A percentile compares a stretch with the other conserved stretches of the same genome.
These are phyloP conservation scores for Paraplagusia blochii DNA, from an alignment of 2,113 vertebrate genomes.

Conservation along the genomic window DNA sequence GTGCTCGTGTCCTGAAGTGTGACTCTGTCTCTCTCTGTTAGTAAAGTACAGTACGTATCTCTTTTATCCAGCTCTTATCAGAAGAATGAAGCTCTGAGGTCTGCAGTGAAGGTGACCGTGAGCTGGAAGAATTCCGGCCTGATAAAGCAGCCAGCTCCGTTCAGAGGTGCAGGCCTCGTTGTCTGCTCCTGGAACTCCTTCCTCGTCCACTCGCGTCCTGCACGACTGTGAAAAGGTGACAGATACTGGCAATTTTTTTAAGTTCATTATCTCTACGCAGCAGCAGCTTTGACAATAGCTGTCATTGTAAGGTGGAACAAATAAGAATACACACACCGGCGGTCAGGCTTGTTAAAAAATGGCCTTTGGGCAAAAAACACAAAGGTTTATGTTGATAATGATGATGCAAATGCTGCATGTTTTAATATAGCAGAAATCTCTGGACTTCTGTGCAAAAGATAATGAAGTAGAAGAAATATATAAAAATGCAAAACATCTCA, in stretches of 20 bases:
- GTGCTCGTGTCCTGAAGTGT: neutral
- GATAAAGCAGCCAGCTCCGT: conserved; percentile 55
- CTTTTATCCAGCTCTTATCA: conserved; percentile 48
- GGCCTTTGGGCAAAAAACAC: neutral
- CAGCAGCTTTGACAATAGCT: conserved; percentile 16
- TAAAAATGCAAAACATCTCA: too few relatives aligned
- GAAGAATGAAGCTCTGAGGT: conserved; percentile 42
- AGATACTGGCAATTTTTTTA: conserved; percentile 20
- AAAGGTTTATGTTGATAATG: neutral
- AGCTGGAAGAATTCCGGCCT: conserved; percentile 59
- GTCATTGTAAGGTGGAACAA: conserved; percentile 9
- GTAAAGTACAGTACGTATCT: conserved; percentile 31
- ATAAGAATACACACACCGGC: neutral
- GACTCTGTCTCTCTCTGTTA: neutral
- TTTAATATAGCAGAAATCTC: too few relatives aligned
- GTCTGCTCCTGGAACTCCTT: conserved; percentile 20
- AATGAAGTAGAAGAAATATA: too few relatives aligned
- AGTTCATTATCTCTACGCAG: conserved; percentile 21
- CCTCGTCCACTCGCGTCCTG: conserved; percentile 11
- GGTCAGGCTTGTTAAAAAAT: neutral
- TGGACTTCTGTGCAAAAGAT: neutral
- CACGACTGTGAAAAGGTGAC: conserved; percentile 15
- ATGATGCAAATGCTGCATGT: too few relatives aligned
- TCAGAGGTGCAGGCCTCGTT: neutral
- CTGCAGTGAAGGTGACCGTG: conserved; percentile 32